A percentile compares a stretch with the other conserved stretches of the same genome.
Evolutionary conservation across 2,888 invertebrate species (phyloP).

Genomic region (Acholoe squamosa): DNA sequence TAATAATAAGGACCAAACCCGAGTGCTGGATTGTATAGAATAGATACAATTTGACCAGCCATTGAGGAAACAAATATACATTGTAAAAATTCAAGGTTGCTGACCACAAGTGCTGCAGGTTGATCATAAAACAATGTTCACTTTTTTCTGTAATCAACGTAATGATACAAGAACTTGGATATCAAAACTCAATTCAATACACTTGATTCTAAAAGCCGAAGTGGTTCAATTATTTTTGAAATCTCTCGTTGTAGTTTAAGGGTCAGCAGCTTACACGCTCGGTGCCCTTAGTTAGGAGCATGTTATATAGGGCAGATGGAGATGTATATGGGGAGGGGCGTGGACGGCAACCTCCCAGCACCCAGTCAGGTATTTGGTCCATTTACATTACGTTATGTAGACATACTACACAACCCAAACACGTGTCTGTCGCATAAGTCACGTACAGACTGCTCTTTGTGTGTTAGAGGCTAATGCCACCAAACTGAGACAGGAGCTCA

Average conservation of each 20-base stretch:
- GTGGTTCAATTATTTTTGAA: too few species aligned
- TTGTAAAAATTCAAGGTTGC: too few species aligned
- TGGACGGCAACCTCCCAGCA: neutral
- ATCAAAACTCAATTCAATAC: too few species aligned
- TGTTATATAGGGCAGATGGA: neutral
- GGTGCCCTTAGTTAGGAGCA: too few species aligned
- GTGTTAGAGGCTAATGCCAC: conserved; percentile 7
- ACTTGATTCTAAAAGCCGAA: too few species aligned
- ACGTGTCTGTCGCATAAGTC: neutral
- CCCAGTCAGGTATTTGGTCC: neutral
- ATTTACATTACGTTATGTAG: neutral
- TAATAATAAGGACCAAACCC: neutral
- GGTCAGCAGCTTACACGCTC: neutral
- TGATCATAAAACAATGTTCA: too few species aligned
- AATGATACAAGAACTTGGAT: too few species aligned
- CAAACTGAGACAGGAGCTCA: neutral
- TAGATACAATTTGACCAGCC: too few species aligned
- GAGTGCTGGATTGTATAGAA: too few species aligned
- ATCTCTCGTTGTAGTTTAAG: neutral
- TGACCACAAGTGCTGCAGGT: too few species aligned
- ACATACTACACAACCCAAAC: neutral
- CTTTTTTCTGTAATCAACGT: too few species aligned
- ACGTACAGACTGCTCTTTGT: neutral
- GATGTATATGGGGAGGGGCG: neutral
- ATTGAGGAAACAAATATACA: too few species aligned